Evolutionary conservation across 2,113 vertebrate species (phyloP), one percentile per base, ranked within the genome.

Genomic region (Grammomys surdaster): DNA sequence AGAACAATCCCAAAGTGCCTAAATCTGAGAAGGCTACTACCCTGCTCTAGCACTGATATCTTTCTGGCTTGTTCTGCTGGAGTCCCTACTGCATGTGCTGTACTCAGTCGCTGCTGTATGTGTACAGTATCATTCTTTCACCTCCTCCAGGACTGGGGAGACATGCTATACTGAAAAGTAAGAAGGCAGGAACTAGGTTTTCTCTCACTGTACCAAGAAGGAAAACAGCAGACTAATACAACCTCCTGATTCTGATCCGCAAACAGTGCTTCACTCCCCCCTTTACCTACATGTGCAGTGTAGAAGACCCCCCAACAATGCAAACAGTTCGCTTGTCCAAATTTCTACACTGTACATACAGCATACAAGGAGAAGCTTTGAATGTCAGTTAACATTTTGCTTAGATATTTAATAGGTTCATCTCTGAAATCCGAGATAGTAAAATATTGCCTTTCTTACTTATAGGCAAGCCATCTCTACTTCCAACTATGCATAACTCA

Each of bases 181-280:
- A 48, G 17, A 76, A 46, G n/a, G 28, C 40, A 58, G 40, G 26
- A 51, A 67, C 9, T 9, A 60, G 14, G n/a, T 65, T 60, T 70
- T 72, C 72, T 33, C 76, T 94, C 85, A 58, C 22, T 77, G 24
- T 67, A 81, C 28, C 33, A 9, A 26, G n/a, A 93, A 89, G 36
- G 76, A 56, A 88, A 95, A 94, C 4, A 17, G 48, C 94, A 76
- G 56, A 82, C n/a, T 36, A 73, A 94, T 33, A 67, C 63, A 95
- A n/a, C 56, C 33, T 69, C 51, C 69, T 54, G 7, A 63, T 14
- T 22, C 22, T 58, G 54, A 90, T 69, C 33, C 10, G 88, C n/a
- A 90, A 93, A 46, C 10, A 4, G 20, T 58, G 76, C 31, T 93
- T 63, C 60, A 31, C 81, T n/a, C 0, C 31, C 43, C 36, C 92